Evolutionary conservation across 2,113 vertebrate species (phyloP), one percentile per base, ranked within the genome.

Genomic region (Leucoraja erinaceus): DNA sequence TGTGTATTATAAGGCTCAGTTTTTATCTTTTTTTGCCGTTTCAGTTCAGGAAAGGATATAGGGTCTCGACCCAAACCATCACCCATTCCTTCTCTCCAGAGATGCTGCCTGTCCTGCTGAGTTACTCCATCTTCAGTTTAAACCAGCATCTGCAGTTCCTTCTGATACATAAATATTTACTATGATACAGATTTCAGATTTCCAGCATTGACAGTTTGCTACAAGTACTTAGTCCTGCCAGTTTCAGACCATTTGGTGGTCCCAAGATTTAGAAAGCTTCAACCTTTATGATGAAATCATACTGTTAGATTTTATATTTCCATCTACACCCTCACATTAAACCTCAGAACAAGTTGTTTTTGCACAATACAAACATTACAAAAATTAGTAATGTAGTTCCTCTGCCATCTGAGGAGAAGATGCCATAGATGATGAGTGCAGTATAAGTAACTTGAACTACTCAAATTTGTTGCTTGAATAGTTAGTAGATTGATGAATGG

Each of bases 401-500:
- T 54, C 68, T 91, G 33, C 47, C 90, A 91, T 47, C 66, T 74
- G 90, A 72, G 90, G 68, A 72, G 68, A 91, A 70, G 20, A 10
- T 91, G 90, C 72, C 90, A 72, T 18, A 54, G 33, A 38, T 72
- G 68, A 91, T 28, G 33, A 54, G 18, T 91, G 3, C 38, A 47
- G 38, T 47, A 47, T 72, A 10, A 72, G 68, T 91, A 91, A 91
- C 18, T 14, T 91, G 68, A 91, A 91, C 33, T 47, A 74, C 72
- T 28, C 16, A 22, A 91, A 47, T 91, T 72, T 70, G 68, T 38
- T 54, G 7, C 63, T 88, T 66, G 83, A 63, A 31, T 88, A 70
- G 68, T 47, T 91, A 91, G 38, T 54, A 91, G 20, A 91, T 72
- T 72, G 72, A 72, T 91, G 66, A 91, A 38, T 91, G 68, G 68